Base-by-base conservation (phyloP, 1,140 invertebrate genomes). In the Micrasema longulum region DNA sequence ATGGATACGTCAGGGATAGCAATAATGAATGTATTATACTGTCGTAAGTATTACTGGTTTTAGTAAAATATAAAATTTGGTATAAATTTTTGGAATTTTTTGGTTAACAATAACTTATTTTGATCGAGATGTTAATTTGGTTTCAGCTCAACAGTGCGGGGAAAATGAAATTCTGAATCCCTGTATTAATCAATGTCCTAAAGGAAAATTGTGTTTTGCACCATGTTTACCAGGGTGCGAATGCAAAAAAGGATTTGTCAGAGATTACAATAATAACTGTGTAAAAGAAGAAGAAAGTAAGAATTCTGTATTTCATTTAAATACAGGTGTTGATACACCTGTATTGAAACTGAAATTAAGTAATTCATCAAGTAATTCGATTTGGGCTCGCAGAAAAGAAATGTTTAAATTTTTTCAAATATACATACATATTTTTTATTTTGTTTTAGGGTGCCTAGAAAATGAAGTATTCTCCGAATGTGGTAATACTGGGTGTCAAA, bases 401-500 rank as follows among this genome's bases (percentile, higher is more conserved):
- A 31, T 31, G 3, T 31, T 31, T 31, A 31, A 31, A 31, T 2
- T 31, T 31, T 31, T 31, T 31, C 26, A 31, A 31, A 31, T 31
- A 4, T 31, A 7, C 26, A 31, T 31, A 7, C 26, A 4, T 2
- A 31, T 31, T 31, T 31, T 31, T 31, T 31, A 31, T 31, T 4
- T 31, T 7, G 26, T 4, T 48, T 48, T 11, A 68, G 36, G 6
- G 10, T 68, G 65, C 36, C 16, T 12, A 11, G 10, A 38, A 35
- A 68, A 73, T 64, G 65, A 73, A 31, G 5, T 38, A 7, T 73
- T 52, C 16, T 52, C 64, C 12, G 47, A 63, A 43, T 73, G 71
- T 35, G 71, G 65, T 3, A 63, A 60, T 12, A 47, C 65, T 12
- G 71, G 71, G 14, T 73, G 71, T 45, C 12, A 35, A 12, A 52